Evolutionary conservation across 2,113 vertebrate genomes (phyloP).

Genomic region (Zosterops japonicus): DNA sequence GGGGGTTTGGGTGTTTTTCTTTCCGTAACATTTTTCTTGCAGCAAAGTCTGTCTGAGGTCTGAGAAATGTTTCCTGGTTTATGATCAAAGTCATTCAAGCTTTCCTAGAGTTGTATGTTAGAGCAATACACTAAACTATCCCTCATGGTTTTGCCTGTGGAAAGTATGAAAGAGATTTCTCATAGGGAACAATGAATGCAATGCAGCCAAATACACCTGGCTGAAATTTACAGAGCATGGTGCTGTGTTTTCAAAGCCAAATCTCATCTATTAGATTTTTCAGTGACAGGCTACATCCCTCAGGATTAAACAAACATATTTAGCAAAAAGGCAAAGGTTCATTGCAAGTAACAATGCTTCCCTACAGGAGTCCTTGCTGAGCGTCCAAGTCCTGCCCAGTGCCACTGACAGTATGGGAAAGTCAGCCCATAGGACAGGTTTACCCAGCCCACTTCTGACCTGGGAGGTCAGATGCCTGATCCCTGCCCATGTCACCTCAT

Average conservation of each 20-base stretch:
- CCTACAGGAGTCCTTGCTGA: background rate
- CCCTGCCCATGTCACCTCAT: background rate
- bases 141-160: background rate
- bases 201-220: background rate
- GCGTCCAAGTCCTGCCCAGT: background rate
- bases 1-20: background rate
- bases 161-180: conserved; percentile 29
- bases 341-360: background rate
- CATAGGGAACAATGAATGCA: background rate
- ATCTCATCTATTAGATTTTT: conserved; percentile 7
- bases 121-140: background rate
- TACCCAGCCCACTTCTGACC: background rate
- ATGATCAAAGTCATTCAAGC: background rate
- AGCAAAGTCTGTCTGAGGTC: background rate
- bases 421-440: background rate
- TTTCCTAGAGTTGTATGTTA: background rate
- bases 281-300: background rate
- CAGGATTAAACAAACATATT: background rate
- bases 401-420: background rate
- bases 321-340: background rate
- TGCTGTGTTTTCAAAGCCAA: background rate
- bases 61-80: background rate
- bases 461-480: background rate
- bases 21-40: background rate
- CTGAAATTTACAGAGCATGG: background rate